Conservation (phyloP, 2,113 vertebrate species). For the Patagioenas fasciata region DNA sequence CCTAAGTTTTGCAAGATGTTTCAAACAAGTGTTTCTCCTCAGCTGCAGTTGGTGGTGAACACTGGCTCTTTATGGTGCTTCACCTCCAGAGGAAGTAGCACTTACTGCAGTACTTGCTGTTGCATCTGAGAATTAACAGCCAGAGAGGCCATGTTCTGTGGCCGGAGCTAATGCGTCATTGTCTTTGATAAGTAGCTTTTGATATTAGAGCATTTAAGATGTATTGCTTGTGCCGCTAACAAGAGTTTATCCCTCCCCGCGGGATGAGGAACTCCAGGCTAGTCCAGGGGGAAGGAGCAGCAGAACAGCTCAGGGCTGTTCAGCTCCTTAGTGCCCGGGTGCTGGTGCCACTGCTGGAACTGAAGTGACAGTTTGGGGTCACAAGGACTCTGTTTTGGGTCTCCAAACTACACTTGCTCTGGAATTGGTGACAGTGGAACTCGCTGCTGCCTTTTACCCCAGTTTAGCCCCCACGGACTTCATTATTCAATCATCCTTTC, state of each 20-base stretch:
- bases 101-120: neutral
- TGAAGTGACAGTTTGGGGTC: neutral
- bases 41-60: neutral
- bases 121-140: neutral
- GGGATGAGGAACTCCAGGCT: neutral
- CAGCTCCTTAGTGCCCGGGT: neutral
- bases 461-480: neutral
- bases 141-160: neutral
- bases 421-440: neutral
- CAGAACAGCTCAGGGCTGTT: neutral
- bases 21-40: neutral
- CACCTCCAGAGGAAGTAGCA: neutral
- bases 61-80: neutral
- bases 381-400: neutral
- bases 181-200: constrained; percentile 11
- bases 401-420: neutral
- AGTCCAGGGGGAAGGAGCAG: neutral
- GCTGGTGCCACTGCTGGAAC: neutral
- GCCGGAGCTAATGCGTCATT: neutral
- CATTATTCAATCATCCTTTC: neutral
- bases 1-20: neutral
- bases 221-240: neutral
- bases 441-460: neutral
- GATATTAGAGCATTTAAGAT: neutral
- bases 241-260: neutral